Conservation (phyloP, 1,140 invertebrate species). For the Penaeus vannamei region DNA sequence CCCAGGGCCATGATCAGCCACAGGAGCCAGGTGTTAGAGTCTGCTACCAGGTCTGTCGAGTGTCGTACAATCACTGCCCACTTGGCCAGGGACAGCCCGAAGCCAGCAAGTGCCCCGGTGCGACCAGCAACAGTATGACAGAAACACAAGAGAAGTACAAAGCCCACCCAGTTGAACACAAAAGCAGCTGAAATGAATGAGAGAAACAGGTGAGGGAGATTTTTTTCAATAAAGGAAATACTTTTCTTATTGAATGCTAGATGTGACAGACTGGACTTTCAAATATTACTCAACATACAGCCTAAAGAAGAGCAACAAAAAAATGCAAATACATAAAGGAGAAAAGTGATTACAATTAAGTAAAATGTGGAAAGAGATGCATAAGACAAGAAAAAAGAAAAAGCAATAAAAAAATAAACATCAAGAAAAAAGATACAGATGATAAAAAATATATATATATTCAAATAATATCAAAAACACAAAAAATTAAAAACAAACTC, state of each 20-base stretch:
- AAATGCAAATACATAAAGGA: no score
- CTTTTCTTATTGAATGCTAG: no score
- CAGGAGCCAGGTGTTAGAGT: conserved; percentile 87
- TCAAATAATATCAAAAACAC: neutral
- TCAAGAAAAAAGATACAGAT: neutral
- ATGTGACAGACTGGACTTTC: no score
- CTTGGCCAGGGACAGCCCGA: conserved; percentile 92
- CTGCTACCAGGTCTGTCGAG: conserved; percentile 86
- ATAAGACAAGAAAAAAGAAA: no score
- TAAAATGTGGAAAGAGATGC: no score
- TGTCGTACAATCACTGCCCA: conserved; percentile 95
- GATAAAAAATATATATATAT: neutral
- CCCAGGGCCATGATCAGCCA: conserved; percentile 92
- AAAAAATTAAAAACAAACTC: conserved; percentile 57
- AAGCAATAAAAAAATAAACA: no score
- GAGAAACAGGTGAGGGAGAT: conserved; percentile 59
- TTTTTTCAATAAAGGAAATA: neutral
- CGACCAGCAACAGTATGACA: conserved; percentile 93
- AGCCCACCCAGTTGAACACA: conserved; percentile 96
- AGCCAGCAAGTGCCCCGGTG: conserved; percentile 92
- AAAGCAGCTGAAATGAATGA: conserved; percentile 80
- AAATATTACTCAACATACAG: no score
- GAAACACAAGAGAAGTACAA: conserved; percentile 91
- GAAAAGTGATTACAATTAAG: no score
- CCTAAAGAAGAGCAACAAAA: no score